phyloP scores from a whole-genome alignment of 2,797 vertebrate genomes.

The Melanotaenia maccullochi region DNA sequence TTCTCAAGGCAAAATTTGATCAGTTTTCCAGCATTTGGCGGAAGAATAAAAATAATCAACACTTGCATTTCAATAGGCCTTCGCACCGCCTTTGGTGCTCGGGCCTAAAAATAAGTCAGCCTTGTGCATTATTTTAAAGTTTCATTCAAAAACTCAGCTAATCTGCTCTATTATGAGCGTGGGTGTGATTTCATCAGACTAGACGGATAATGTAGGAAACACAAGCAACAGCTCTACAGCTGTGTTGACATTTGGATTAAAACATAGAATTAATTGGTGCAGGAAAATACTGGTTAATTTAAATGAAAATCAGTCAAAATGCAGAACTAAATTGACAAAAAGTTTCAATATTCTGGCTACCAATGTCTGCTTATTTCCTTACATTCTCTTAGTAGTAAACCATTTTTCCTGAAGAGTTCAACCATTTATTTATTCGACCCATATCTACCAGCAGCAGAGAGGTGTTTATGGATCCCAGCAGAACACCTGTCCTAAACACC shows the following conservation, averaged over 20 bases:
- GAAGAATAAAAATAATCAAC: too few species aligned
- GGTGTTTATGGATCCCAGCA: constrained; percentile 33
- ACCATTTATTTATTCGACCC: neutral
- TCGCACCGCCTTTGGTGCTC: too few species aligned
- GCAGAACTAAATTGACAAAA: neutral
- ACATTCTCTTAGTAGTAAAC: neutral
- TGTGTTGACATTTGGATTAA: neutral
- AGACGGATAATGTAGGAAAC: neutral
- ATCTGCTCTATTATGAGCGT: neutral
- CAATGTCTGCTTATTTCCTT: neutral
- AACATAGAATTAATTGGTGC: neutral
- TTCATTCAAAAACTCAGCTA: neutral
- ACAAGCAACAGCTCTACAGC: neutral
- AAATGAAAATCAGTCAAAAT: neutral
- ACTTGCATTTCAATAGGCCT: too few species aligned
- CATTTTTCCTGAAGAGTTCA: neutral
- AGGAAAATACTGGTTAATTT: neutral
- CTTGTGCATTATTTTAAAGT: neutral
- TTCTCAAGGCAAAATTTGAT: too few species aligned
- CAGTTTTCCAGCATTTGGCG: too few species aligned
- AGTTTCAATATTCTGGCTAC: neutral
- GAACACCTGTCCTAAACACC: constrained; percentile 51
- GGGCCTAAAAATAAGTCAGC: neutral
- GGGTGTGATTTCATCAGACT: neutral
- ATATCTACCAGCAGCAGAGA: neutral